Base-by-base conservation (phyloP, 2,797 vertebrate species). In the Mus minutoides region DNA sequence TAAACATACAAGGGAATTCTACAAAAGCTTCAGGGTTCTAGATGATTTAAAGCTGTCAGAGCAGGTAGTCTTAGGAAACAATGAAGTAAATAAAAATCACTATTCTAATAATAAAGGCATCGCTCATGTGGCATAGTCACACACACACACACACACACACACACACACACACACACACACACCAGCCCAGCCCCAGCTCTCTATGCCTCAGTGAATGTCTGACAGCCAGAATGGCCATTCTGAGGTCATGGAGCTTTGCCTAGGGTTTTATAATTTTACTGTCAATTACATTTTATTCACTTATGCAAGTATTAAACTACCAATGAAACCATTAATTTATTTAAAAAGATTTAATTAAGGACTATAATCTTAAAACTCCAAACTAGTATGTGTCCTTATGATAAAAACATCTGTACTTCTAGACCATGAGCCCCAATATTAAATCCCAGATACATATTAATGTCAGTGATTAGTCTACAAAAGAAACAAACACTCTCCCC, bases 381-480 rank as follows among this genome's bases (percentile, higher is more conserved):
- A n/a, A 4, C 76, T 9, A 78, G 40, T 49, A 88, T 94, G 92
- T 96, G 97, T 90, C 86, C 92, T 54, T 60, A 71, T 79, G 76
- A 97, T 96, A 97, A 98, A 98, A 98, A 97, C 96, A 97, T 79
- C 92, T 98, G n/a, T 97, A 96, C 94, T 97, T 98, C 95, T 96
- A 97, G 90, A 75, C 78, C 88, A 97, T 98, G 97, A 96, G 93
- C 97, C 96, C 94, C 91, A 94, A 75, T 95, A 95, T 96, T 95
- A 92, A 93, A 64, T 71, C 37, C n/a, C 87, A 96, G 92, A 95
- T 87, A 92, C 13, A 80, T 84, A 85, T 89, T 96, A 92, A 96
- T 73, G 34, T 56, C 96, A 67, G 96, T 96, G 94, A 93, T 10
- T 54, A 85, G 96, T 49, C 31, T 82, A 80, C 77, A 95, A 84